Evolutionary conservation across 2,888 invertebrate genomes (phyloP).

Genomic region (Orthosia cruda): DNA sequence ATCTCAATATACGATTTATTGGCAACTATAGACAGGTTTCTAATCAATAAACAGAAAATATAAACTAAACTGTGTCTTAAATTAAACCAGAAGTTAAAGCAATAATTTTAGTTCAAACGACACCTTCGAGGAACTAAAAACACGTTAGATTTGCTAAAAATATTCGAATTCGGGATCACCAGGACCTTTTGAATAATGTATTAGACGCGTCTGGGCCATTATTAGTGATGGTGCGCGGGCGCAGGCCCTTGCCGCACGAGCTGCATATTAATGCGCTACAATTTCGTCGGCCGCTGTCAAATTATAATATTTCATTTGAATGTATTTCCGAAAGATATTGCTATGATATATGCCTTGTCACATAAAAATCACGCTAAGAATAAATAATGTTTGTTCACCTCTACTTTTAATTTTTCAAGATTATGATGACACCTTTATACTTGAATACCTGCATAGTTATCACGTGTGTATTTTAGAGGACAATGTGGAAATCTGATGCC

Average conservation of each 20-base stretch:
- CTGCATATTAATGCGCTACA: constrained; percentile 88
- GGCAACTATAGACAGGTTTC: constrained; percentile 11
- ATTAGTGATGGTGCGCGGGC: constrained; percentile 84
- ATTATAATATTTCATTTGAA: constrained; percentile 83
- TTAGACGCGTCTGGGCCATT: constrained; percentile 83
- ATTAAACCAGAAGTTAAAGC: background rate
- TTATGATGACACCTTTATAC: constrained; percentile 9
- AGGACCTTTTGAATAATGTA: constrained; percentile 88
- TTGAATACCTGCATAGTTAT: constrained; percentile 8
- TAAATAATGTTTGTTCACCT: constrained; percentile 56
- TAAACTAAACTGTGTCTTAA: background rate
- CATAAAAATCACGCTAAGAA: constrained; percentile 64
- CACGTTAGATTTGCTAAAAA: constrained; percentile 76
- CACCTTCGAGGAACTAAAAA: constrained; percentile 60
- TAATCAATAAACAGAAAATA: constrained; percentile 7
- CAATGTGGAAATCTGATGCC: constrained; percentile 55
- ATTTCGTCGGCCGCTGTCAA: constrained; percentile 81
- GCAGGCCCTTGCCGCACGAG: constrained; percentile 86
- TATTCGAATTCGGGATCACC: constrained; percentile 81
- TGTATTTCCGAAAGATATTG: constrained; percentile 80
- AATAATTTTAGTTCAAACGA: background rate
- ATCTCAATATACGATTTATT: constrained; percentile 33
- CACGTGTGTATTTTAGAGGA: constrained; percentile 6
- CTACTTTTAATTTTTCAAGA: constrained; percentile 39
- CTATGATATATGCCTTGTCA: constrained; percentile 77